These are phyloP conservation scores for Denticeps clupeoides DNA, from an alignment of 2,797 vertebrate species.

Conservation along the genomic window DNA sequence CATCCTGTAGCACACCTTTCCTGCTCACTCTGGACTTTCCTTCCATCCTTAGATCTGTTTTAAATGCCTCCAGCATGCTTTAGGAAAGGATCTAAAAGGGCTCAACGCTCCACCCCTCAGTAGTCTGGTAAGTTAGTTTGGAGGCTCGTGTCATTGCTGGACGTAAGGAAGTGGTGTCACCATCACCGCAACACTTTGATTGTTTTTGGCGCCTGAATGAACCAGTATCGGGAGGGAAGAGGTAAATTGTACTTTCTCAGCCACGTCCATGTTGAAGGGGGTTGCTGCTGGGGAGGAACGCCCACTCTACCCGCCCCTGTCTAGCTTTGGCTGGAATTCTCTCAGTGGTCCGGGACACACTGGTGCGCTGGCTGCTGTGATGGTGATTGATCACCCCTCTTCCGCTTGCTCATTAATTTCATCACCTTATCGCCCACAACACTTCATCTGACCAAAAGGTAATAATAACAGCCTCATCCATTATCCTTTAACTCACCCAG, in stretches of 20 bases:
- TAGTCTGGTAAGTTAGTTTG: slow-evolving; percentile 84
- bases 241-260: too few relatives aligned
- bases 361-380: slow-evolving; percentile 53
- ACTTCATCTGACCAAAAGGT: slow-evolving; percentile 98
- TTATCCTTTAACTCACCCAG: slow-evolving; percentile 95
- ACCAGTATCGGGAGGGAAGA: too few relatives aligned
- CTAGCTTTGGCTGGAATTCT: slow-evolving; percentile 48
- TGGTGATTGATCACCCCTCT: slow-evolving; percentile 93
- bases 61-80: slow-evolving; percentile 69
- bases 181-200: too few relatives aligned
- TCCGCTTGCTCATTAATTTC: slow-evolving; percentile 98
- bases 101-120: slow-evolving; percentile 69
- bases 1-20: not conserved
- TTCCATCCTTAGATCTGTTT: slow-evolving; percentile 56
- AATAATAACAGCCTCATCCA: slow-evolving; percentile 99
- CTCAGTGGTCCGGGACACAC: slow-evolving; percentile 55
- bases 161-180: not conserved
- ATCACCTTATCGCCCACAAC: slow-evolving; percentile 99
- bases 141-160: slow-evolving; percentile 58
- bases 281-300: too few relatives aligned
- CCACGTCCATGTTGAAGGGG: too few relatives aligned
- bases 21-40: slow-evolving; percentile 49
- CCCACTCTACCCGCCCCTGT: slow-evolving; percentile 35
- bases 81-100: slow-evolving; percentile 51
- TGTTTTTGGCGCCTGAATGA: too few relatives aligned